phyloP scores from a whole-genome alignment of 2,797 vertebrate species.

The Eleutherodactylus coqui region DNA sequence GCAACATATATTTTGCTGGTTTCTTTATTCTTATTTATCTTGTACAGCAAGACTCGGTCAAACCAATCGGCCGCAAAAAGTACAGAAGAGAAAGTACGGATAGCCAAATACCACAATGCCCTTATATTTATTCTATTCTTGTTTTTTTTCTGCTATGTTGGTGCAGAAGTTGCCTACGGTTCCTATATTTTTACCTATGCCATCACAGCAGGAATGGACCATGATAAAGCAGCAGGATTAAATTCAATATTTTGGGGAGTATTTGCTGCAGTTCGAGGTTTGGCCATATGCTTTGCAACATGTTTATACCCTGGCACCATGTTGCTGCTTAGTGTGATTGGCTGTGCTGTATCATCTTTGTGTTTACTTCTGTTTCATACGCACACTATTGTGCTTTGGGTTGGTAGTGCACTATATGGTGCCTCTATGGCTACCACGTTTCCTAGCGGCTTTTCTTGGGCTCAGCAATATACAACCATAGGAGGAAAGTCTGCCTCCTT shows the following conservation, averaged over 20 bases:
- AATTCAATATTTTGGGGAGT: conserved; percentile 92
- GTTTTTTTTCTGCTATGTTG: conserved; percentile 93
- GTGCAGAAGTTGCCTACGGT: conserved; percentile 89
- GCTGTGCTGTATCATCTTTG: conserved; percentile 78
- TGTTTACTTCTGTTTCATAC: conserved; percentile 81
- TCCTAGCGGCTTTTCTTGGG: conserved; percentile 92
- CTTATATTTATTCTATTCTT: conserved; percentile 84
- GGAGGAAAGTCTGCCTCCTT: conserved; percentile 79
- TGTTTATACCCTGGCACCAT: conserved; percentile 84
- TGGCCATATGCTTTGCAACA: conserved; percentile 85
- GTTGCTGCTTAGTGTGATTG: conserved; percentile 84
- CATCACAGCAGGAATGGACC: conserved; percentile 75
- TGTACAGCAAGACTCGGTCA: conserved; percentile 73
- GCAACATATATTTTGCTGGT: conserved; percentile 80
- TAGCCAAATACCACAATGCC: conserved; percentile 80
- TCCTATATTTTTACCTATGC: conserved; percentile 90
- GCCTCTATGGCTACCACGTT: conserved; percentile 90
- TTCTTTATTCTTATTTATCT: conserved; percentile 79
- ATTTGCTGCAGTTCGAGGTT: conserved; percentile 83
- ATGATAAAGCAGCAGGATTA: conserved; percentile 80
- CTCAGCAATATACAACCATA: conserved; percentile 90
- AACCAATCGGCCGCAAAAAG: conserved; percentile 68
- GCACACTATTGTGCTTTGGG: conserved; percentile 77
- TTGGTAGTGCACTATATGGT: conserved; percentile 81
- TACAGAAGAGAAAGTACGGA: conserved; percentile 66